Conservation (phyloP, 1,140 invertebrate species). For the Tetraneura akinire region DNA sequence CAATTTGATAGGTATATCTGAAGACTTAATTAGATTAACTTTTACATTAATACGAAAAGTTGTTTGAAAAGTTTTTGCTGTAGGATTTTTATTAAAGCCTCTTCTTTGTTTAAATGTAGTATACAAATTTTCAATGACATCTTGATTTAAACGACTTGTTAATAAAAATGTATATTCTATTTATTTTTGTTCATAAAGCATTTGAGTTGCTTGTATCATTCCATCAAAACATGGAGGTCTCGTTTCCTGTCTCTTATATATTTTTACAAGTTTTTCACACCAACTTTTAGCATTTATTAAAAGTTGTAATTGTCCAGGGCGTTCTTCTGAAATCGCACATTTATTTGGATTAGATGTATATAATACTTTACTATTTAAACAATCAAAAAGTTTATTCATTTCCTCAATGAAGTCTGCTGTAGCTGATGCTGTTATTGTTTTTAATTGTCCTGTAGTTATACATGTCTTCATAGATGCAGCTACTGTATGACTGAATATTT, state of each 20-base stretch:
- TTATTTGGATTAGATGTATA: not conserved
- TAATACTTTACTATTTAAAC: not conserved
- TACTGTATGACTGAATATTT: constrained; percentile 1
- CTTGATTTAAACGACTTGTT: not conserved
- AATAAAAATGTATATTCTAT: no score
- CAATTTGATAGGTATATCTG: not conserved
- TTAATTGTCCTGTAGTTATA: not conserved
- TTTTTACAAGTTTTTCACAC: not conserved
- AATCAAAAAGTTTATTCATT: not conserved
- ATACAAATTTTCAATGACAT: constrained; percentile 3
- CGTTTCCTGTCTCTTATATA: not conserved
- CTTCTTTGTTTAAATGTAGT: not conserved
- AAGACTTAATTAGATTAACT: not conserved
- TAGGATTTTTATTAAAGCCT: constrained; percentile 10
- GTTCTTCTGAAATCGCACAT: not conserved
- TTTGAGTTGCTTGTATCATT: not conserved
- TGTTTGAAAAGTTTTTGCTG: constrained; percentile 11
- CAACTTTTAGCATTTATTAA: no score
- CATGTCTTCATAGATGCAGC: constrained; percentile 1
- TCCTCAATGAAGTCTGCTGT: constrained; percentile 5
- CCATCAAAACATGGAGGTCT: not conserved
- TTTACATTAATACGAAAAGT: not conserved
- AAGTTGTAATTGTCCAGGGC: not conserved
- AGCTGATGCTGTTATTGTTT: not conserved
- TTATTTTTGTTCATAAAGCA: not conserved